Evolutionary conservation across 2,888 invertebrate genomes (phyloP).

Genomic region (Cecidostiba fungosa): DNA sequence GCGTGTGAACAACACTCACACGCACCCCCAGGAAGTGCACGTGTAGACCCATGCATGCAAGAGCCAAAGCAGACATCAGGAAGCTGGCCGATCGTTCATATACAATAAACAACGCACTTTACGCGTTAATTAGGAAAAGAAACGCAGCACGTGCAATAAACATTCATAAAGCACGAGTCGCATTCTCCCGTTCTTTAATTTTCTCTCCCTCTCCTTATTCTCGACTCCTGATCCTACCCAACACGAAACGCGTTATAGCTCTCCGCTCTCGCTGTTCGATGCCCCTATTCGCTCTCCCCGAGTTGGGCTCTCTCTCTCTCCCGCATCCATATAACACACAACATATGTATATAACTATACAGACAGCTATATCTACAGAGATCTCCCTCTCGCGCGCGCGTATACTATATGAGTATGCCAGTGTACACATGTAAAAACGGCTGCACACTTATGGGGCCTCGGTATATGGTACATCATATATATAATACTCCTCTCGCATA

Average conservation of each 20-base stretch:
- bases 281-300: not conserved
- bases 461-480: not conserved
- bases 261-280: not conserved
- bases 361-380: not conserved
- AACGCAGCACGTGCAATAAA: conserved; percentile 4
- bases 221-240: not conserved
- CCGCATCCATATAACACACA: not conserved
- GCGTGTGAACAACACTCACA: too few species aligned
- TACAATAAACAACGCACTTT: not conserved
- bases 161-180: conserved; percentile 10
- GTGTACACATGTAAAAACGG: not conserved
- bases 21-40: not conserved
- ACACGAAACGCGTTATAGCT: conserved; percentile 8
- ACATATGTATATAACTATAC: not conserved
- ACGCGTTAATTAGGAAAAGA: not conserved
- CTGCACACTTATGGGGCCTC: conserved; percentile 7
- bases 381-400: not conserved
- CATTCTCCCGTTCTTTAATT: not conserved
- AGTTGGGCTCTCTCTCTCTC: not conserved
- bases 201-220: not conserved
- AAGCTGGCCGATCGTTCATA: not conserved
- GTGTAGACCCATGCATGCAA: not conserved
- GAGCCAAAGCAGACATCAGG: not conserved
- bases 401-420: not conserved
- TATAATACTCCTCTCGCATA: not conserved